Base-by-base conservation (phyloP, 2,113 vertebrate species). In the Melanerpes aurifrons region DNA sequence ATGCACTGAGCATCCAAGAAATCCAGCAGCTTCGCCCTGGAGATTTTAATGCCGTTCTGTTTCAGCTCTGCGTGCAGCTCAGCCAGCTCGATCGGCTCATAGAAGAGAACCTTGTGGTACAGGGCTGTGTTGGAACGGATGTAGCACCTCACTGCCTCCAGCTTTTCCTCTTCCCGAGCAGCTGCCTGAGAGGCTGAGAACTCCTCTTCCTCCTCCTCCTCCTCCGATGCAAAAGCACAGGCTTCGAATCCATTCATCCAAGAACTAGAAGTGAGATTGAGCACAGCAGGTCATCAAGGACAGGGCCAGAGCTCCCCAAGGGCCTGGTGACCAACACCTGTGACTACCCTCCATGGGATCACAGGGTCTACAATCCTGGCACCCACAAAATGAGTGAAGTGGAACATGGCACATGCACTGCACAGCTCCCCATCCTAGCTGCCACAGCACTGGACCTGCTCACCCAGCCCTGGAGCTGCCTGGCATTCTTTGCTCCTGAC, bases 1-100 rank as follows among this genome's bases (percentile, higher is more conserved):
- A 99, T 97, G 75, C 99, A 98, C 77, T 99, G 99, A 48, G 98
- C 97, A 69, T 99, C 99, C 79, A 99, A 97, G 84, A 99, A 99
- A 92, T 99, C 98, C 76, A 99, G 91, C 78, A 99, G 98, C 93
- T 98, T 98, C 82, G 97, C 95, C 4, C 97, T 96, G 8, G 98
- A 98, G 61, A 99, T 93, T 13, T 94, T 97, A 90, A 99, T 98
- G 68, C 99, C 99, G 0, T 97, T 98, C 6, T 97, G 97, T 87
- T 97, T 98, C 89, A 99, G 98, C 22, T 97, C 97, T 7, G 97
- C 37, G n/a, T 98, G 98, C 72, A 99, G 96, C 20, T 97, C 97
- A 1, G 97, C 95, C 94, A 99, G 97, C 43, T 99, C 98, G 3
- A 99, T 96, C 5, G 99, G 99, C 96, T 98, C 97, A 90, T 99